Base-by-base conservation (phyloP, 2,888 invertebrate species). In the Omphaloscelis lunosa region DNA sequence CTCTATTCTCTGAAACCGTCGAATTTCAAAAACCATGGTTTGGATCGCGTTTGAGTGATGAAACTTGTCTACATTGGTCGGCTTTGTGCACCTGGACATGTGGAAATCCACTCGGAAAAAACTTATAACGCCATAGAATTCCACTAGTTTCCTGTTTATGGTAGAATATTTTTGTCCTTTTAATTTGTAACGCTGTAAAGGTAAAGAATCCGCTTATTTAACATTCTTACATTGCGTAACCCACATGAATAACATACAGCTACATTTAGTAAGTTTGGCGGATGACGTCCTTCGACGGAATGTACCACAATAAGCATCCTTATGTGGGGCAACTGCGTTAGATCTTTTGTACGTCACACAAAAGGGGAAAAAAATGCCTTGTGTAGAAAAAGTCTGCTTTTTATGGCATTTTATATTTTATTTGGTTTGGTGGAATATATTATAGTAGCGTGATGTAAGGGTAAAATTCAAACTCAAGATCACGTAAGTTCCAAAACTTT, bases 91-190 rank as follows among this genome's bases (percentile, higher is more conserved):
- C 2, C 20, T 58, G 39, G 20, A 12, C 34, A 74, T 73, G 74
- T 75, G 63, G 76, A 71, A 59, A 79, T 76, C 70, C 80, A 77
- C 34, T 66, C 41, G 75, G 72, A 85, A 84, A 84, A 67, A 2
- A 59, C 1, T 9, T 39, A n/a, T 15, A 29, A 8, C 73, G 39
- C 15, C 3, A 17, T 23, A 15, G 8, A 17, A 29, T 45, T 45
- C 6, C 15, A 15, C 4, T 15, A 39, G 4, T 29, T 66, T 48
- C 11, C 5, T n/a, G 11, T 20, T 29, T 1, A 12, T 29, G 9
- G 0, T 20, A 17, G 15, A 45, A 45, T 0, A 27, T 27, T 69
- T 58, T 41, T 9, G 1, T 11, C 20, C n/a, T 17, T n/a, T 7
- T n/a, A 1, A 34, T 39, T 27, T 69, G 1, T 23, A 39, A n/a